A percentile compares a stretch with the other conserved stretches of the same genome.
Conservation (phyloP, 2,113 vertebrate species). For the Hippocampus mohnikei region DNA sequence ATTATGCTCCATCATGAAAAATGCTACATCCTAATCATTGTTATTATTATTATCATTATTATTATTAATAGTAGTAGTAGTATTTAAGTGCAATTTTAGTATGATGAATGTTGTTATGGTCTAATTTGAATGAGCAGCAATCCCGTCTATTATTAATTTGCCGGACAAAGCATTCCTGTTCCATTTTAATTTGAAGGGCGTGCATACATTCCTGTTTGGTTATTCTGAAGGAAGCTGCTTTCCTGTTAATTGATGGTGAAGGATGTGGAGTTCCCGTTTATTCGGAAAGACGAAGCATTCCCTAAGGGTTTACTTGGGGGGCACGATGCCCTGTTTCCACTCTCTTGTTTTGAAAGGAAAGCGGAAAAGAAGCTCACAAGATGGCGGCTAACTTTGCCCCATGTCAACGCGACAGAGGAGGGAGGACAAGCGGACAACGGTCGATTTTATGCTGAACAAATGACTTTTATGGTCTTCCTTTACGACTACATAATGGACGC, state of each 20-base stretch:
- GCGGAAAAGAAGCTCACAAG: background rate
- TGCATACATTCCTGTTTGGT: background rate
- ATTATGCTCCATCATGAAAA: no score
- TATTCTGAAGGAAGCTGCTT: background rate
- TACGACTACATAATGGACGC: background rate
- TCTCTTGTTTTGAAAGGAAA: constrained; percentile 2
- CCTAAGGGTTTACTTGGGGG: background rate
- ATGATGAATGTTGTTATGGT: no score
- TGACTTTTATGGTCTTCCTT: background rate
- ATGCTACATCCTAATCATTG: no score
- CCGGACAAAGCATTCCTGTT: background rate
- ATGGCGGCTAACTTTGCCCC: background rate
- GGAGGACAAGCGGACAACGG: constrained; percentile 2
- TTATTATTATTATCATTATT: no score
- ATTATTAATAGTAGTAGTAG: no score
- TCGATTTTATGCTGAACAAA: background rate
- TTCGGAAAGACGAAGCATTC: no score
- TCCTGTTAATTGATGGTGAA: background rate
- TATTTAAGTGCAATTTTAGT: no score
- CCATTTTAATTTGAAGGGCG: background rate
- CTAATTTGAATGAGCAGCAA: no score
- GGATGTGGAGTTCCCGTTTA: no score
- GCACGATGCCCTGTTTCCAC: no score
- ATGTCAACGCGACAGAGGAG: background rate
- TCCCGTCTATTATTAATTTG: no score